Evolutionary conservation across 2,888 invertebrate species (phyloP).

Genomic region (Drosophila engyochracea): DNA sequence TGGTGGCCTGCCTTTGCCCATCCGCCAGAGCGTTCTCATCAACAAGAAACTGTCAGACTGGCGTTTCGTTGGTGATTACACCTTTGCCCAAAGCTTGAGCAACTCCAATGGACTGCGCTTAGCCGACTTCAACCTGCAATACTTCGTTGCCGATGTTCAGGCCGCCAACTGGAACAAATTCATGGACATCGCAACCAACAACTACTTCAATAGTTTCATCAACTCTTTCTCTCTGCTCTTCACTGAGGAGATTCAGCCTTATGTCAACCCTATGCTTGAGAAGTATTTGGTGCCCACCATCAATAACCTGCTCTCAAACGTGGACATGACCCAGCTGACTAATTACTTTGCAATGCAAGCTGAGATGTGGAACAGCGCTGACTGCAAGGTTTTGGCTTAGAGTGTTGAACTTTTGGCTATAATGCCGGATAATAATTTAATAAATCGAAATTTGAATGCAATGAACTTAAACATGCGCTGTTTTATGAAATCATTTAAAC

Average conservation of each 20-base stretch:
- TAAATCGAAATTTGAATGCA: too few species aligned
- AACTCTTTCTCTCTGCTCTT: slow-evolving; percentile 46
- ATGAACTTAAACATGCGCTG: too few species aligned
- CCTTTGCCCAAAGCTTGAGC: slow-evolving; percentile 37
- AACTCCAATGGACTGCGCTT: slow-evolving; percentile 59
- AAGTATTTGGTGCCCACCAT: slow-evolving; percentile 37
- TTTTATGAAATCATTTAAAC: too few species aligned
- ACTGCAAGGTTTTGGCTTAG: neutral
- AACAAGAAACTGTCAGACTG: slow-evolving; percentile 60
- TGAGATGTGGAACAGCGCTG: slow-evolving; percentile 45
- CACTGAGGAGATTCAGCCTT: slow-evolving; percentile 59
- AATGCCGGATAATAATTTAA: too few species aligned
- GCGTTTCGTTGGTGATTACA: slow-evolving; percentile 61
- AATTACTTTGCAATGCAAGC: slow-evolving; percentile 32
- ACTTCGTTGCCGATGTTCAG: slow-evolving; percentile 58
- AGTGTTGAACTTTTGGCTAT: too few species aligned
- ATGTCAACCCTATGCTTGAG: slow-evolving; percentile 23
- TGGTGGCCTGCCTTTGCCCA: slow-evolving; percentile 46
- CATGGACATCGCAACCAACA: slow-evolving; percentile 70
- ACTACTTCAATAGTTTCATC: slow-evolving; percentile 60
- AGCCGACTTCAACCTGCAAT: slow-evolving; percentile 54
- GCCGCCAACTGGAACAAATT: slow-evolving; percentile 60
- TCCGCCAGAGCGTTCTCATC: slow-evolving; percentile 49
- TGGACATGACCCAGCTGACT: slow-evolving; percentile 26
- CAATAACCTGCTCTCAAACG: slow-evolving; percentile 50